Base-by-base conservation (phyloP, 35 echinoderm and acorn worm genomes). In the Lytechinus pictus region DNA sequence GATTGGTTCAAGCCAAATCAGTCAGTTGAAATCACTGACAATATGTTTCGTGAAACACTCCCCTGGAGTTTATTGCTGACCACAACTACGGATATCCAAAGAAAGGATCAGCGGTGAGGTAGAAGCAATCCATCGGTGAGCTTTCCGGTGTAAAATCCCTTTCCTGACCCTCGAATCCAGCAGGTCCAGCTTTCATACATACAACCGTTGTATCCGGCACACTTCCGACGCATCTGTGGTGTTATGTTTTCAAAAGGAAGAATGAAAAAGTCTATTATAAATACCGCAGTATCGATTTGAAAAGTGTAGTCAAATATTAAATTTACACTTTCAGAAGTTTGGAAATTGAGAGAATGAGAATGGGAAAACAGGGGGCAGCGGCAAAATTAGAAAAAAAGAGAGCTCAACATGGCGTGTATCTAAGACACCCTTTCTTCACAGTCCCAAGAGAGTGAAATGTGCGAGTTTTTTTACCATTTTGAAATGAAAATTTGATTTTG, bases 111-210 rank as follows among this genome's bases (percentile, higher is more conserved):
- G 86, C 94, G 24, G 53, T 86, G 86, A 87, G 53, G 86, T 57
- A 89, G 56, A 86, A 58, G 53, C 94, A 95, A 28, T 86, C 61
- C 27, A 54, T 52, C 24, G 86, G 66, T 0, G 61, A 16, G n/a
- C 3, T 13, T 86, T 52, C 79, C 79, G 94, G 94, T 86, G 44
- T 88, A 12, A 95, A 95, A 87, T 95, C 94, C 3, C 28, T 9
- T 16, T 86, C 92, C 4, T 33, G 72, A 24, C 94, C 86, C 52
- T 95, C 86, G 51, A 95, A 95, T 57, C 94, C 94, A 16, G 24
- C 52, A 33, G 51, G 71, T 29, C 94, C 94, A 19, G 94, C 94
- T 54, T 53, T 16, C 94, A 95, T 95, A 95, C 94, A 95, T 10
- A 86, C 66, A 27, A 95, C 94, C 4, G 44, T 21, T 57, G 94